phyloP scores from a whole-genome alignment of 1,140 invertebrate species.

The Mercenaria mercenaria region DNA sequence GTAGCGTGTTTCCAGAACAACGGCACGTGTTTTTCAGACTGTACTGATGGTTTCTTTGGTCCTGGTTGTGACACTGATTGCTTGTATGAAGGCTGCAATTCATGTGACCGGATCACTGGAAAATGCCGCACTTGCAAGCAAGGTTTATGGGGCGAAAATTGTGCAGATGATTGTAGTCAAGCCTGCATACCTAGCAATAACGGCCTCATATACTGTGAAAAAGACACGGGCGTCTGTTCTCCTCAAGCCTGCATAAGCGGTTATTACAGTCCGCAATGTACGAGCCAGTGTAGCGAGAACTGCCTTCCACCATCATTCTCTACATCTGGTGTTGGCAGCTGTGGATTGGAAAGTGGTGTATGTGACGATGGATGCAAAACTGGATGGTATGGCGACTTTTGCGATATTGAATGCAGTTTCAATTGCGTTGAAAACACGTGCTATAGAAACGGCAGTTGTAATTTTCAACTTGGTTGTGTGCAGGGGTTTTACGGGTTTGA shows the following conservation, averaged over 20 bases:
- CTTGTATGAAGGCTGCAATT: neutral
- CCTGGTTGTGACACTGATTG: neutral
- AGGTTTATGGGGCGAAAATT: slow-evolving; percentile 24
- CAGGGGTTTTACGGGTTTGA: slow-evolving; percentile 28
- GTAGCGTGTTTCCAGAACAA: slow-evolving; percentile 17
- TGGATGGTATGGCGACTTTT: slow-evolving; percentile 40
- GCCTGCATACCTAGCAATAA: neutral
- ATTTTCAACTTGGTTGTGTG: slow-evolving; percentile 3
- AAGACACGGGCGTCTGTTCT: slow-evolving; percentile 10
- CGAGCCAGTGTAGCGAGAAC: neutral
- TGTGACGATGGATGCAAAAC: slow-evolving; percentile 30
- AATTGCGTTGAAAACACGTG: neutral
- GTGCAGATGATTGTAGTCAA: neutral
- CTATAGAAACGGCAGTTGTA: slow-evolving; percentile 28
- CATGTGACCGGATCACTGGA: slow-evolving; percentile 21
- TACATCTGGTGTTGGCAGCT: neutral
- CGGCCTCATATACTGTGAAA: slow-evolving; percentile 34
- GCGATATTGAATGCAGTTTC: neutral
- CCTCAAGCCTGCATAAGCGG: neutral
- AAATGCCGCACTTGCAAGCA: slow-evolving; percentile 10
- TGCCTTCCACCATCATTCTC: neutral
- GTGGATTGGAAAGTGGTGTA: neutral
- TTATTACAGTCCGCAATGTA: slow-evolving; percentile 15
- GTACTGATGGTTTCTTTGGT: slow-evolving; percentile 38
- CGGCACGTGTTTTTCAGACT: slow-evolving; percentile 6